Base-by-base conservation (phyloP, 1,140 invertebrate species). In the Linepithema humile region DNA sequence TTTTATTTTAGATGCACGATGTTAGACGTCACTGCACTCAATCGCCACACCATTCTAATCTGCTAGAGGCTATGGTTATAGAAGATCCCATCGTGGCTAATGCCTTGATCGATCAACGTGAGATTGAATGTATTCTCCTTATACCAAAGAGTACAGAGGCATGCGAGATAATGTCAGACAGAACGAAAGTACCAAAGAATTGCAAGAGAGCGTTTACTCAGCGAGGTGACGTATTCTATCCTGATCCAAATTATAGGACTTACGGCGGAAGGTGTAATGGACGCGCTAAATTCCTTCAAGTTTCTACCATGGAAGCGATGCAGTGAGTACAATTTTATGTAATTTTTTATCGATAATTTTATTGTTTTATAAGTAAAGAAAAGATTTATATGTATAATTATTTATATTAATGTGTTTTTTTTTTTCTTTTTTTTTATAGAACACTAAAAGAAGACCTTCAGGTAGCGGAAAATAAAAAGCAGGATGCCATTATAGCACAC, bases 101-200 rank as follows among this genome's bases (percentile, higher is more conserved):
- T 94, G 97, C 95, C 88, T 94, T 99, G 2, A 97, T 99, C 83
- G 98, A 99, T 95, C 96, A 97, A 90, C 91, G 96, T n/a, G 93
- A 93, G 59, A 93, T 97, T 45, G 97, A 98, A 92, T 95, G 94
- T 50, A 95, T 97, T 17, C 92, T 98, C 60, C 93, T 98, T 17
- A 96, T 97, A 60, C 95, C 96, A 1, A 95, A 95, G 20, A 95
- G 95, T 59, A 91, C 95, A 4, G 95, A 95, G 86, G 97, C 97
- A 6, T 95, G 96, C 55, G 89, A 94, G 2, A 94, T 97, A 4
- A 95, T 97, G 88, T 95, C 95, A 15, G 91, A 96, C 53, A 89
- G 84, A 60, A 91, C 94, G 53, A 95, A 95, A 88, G 97, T 97
- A 2, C 97, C 97, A 3, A 89, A 72, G 67, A 96, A 97, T 92